Base-by-base conservation (phyloP, 2,797 vertebrate species). In the Pseudochaenichthys georgianus region DNA sequence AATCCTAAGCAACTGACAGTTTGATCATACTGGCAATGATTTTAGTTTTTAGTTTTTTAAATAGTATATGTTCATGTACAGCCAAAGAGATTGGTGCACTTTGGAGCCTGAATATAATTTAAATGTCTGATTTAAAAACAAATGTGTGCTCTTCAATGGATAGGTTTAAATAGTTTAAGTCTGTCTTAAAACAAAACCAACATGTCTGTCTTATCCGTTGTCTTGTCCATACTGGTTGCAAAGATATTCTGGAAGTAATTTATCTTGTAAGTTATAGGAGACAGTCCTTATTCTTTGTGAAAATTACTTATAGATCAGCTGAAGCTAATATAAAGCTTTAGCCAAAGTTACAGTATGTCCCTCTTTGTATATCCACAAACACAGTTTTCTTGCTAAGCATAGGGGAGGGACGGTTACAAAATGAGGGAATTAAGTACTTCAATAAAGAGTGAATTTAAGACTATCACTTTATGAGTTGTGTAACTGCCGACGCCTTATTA, bases 111-210 rank as follows among this genome's bases (percentile, higher is more conserved):
- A 60, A 28, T 28, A 28, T n/a, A 50, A 50, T 38, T 38, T 38
- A 38, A 6, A 38, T 38, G 6, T 19, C 41, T 70, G 34, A 61
- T 38, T 11, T 9, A 42, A 1, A 31, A 46, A 68, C 11, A 5
- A 38, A 31, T 11, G 48, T 70, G 42, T 65, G 34, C 19, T 59
- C 52, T 72, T 73, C 52, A 31, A 52, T 45, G n/a, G 41, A 45
- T 13, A 13, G 15, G 11, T 28, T 28, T 28, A 28, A 28, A 28
- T 28, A 5, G 28, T 28, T 31, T n/a, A 66, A 50, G 17, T 23
- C 11, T 47, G 21, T 64, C 34, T 50, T 45, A 2, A 68, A 51
- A 13, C 31, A 55, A 43, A 0, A 45, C 21, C 34, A 16, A 12
- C 23, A 42, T 46, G 13, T 21, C 2, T 4, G 38, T 21, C 13